These are phyloP conservation scores for Paramormyrops kingsleyae DNA, from an alignment of 2,113 vertebrate genomes.

Conservation along the genomic window DNA sequence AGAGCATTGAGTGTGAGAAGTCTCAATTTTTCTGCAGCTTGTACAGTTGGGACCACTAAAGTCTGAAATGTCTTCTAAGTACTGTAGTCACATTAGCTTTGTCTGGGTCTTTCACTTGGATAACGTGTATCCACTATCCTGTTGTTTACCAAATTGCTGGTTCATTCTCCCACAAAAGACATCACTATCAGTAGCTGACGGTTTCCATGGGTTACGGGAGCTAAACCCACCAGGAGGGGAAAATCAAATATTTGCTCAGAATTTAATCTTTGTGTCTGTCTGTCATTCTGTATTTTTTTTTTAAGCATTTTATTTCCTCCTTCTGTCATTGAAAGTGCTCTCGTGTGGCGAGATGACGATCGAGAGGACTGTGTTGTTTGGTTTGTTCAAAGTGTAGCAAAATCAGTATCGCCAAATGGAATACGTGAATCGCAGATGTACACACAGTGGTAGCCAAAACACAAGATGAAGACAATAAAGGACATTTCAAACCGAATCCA, in stretches of 20 bases:
- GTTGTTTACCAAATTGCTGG: background rate
- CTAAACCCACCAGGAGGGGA: background rate
- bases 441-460: background rate
- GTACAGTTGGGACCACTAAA: background rate
- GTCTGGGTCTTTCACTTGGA: background rate
- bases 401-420: background rate
- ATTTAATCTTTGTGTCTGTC: background rate
- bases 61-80: background rate
- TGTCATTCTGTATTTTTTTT: background rate
- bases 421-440: background rate
- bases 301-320: background rate
- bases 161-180: background rate
- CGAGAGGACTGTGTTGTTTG: background rate
- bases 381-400: background rate
- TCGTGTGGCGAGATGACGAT: background rate
- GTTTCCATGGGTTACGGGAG: background rate
- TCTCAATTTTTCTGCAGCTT: background rate
- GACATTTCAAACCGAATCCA: background rate
- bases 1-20: background rate
- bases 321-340: background rate
- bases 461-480: background rate
- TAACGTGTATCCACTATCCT: background rate
- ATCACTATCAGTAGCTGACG: background rate
- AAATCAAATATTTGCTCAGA: background rate
- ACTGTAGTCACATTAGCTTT: background rate